phyloP scores from a whole-genome alignment of 2,797 vertebrate species.

The Notamacropus eugenii region DNA sequence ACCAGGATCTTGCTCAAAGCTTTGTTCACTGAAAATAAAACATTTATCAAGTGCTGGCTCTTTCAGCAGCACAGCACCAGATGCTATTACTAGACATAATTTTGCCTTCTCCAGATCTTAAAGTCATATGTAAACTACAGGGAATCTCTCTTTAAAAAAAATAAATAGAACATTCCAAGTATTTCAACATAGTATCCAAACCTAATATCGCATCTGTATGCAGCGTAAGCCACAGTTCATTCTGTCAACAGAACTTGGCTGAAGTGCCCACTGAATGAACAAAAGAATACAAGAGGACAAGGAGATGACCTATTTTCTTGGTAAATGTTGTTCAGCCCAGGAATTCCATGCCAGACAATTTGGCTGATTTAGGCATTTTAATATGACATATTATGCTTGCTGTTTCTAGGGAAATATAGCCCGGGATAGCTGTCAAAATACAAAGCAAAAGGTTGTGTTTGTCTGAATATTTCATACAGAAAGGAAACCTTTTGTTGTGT shows the following conservation, averaged over 20 bases:
- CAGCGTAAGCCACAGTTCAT: not conserved
- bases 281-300: conserved; percentile 61
- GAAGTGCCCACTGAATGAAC: conserved; percentile 37
- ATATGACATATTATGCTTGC: conserved; percentile 24
- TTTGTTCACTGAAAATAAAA: not conserved
- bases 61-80: not conserved
- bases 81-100: not conserved
- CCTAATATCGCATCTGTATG: not conserved
- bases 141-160: conserved; percentile 1
- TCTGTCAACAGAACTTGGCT: not conserved
- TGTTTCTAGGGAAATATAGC: conserved; percentile 59
- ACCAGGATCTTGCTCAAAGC: not conserved
- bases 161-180: conserved; percentile 18
- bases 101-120: not conserved
- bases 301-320: conserved; percentile 56
- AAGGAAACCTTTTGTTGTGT: conserved; percentile 48
- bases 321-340: conserved; percentile 45
- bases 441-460: conserved; percentile 55
- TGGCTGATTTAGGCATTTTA: conserved; percentile 40
- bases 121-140: not conserved
- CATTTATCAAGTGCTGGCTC: not conserved
- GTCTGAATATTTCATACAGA: conserved; percentile 39
- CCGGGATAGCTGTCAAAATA: conserved; percentile 5
- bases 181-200: not conserved
- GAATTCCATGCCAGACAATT: conserved; percentile 55